Evolutionary conservation across 2,113 vertebrate genomes (phyloP), one percentile per base, ranked within the genome.

Genomic region (Halcyon senegalensis): DNA sequence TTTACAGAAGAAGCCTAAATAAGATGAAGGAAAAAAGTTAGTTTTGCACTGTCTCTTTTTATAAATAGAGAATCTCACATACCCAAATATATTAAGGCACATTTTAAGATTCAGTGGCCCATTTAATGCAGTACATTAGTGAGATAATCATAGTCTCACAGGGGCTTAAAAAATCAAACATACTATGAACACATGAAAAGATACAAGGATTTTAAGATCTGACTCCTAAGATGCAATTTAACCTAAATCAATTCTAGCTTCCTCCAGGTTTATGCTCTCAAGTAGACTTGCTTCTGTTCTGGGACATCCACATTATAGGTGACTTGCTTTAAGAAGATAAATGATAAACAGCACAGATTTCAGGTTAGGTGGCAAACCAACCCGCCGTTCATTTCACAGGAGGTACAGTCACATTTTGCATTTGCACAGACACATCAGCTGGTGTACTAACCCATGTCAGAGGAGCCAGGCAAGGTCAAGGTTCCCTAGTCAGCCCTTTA

Each of bases 1-100:
- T 95, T 97, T 99, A 90, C 11, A 92, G 62, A 93, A 93, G 92
- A 53, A 25, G 43, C 92, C 98, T 98, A 85, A 75, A 93, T 83
- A 79, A 30, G 48, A 67, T 13, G 13, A 81, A 82, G 27, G 9
- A 35, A 60, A 51, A 90, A 85, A 43, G 27, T 46, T 37, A 67
- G 28, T 33, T 70, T 74, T 46, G 18, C 5, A 67, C 14, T 69
- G 6, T 16, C 20, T 70, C 43, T 69, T 53, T 50, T 58, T 35
- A 28, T 31, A 69, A 55, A 43, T 16, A 41, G 2, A 90, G 51
- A 44, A 46, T 37, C 33, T 88, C 66, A 62, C 9, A 14, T 7
- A 58, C 6, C 27, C 41, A 70, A 17, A 62, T 28, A 37, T 5
- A 69, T 31, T 55, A 62, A 68, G 50, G 30, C 2, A 1, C 37